A percentile compares a stretch with the other conserved stretches of the same genome.
Evolutionary conservation across 2,113 vertebrate genomes (phyloP).

Genomic region (Raja brachyura): DNA sequence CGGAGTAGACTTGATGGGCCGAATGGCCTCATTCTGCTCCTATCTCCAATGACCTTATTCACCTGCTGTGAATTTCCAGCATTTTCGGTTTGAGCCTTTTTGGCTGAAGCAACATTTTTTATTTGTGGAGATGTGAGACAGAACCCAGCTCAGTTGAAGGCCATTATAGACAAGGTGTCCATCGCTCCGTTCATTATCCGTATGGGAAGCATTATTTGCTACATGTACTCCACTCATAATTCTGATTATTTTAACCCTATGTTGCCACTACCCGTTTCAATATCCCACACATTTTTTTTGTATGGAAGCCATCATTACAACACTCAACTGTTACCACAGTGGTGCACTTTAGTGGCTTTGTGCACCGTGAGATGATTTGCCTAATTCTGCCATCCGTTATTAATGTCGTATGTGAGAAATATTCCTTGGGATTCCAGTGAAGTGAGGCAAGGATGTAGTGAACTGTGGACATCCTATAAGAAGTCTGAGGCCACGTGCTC

Average conservation of each 20-base stretch:
- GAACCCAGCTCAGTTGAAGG: background rate
- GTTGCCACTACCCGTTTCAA: background rate
- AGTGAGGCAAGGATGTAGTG: background rate
- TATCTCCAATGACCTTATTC: too few relatives aligned
- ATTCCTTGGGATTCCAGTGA: background rate
- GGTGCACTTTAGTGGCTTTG: background rate
- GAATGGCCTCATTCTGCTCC: too few relatives aligned
- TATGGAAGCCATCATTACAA: background rate
- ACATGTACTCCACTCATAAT: background rate
- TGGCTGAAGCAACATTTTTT: background rate
- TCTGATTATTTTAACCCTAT: background rate
- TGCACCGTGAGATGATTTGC: background rate
- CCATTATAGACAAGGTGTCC: background rate
- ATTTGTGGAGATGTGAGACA: background rate
- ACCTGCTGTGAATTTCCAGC: constrained; percentile 14
- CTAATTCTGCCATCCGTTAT: background rate
- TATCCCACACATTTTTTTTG: background rate
- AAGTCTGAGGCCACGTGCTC: background rate
- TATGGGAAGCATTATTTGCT: background rate
- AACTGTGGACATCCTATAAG: constrained; percentile 9
- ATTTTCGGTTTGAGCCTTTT: background rate
- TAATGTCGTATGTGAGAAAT: background rate
- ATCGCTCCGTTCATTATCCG: background rate
- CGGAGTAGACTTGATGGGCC: too few relatives aligned
- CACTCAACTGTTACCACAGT: background rate